Evolutionary conservation across 2,113 vertebrate species (phyloP).

Genomic region (Scomber colias): DNA sequence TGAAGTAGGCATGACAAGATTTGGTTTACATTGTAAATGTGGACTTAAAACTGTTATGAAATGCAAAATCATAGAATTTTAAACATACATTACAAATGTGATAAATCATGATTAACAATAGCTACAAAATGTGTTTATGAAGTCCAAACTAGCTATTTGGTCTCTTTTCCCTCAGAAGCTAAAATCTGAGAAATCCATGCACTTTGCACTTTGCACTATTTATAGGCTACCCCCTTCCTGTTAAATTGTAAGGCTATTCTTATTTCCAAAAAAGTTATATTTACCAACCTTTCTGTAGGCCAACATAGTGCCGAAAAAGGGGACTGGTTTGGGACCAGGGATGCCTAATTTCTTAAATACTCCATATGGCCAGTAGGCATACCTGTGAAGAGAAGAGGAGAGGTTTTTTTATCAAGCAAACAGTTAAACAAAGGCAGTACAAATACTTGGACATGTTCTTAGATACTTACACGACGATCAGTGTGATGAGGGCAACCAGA

Average conservation of each 20-base stretch:
- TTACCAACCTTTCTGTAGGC: slow-evolving; percentile 65
- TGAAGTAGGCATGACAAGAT: no score
- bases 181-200: no score
- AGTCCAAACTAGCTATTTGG: no score
- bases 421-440: background rate
- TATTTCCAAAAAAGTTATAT: background rate
- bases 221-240: background rate
- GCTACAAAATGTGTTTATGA: no score
- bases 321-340: slow-evolving; percentile 79
- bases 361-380: slow-evolving; percentile 70
- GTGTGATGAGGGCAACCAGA: slow-evolving; percentile 62
- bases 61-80: no score
- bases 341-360: slow-evolving; percentile 85
- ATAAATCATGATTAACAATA: no score
- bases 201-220: background rate
- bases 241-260: background rate
- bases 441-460: background rate
- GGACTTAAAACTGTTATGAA: no score
- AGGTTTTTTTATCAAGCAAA: background rate
- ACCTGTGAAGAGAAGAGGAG: slow-evolving; percentile 36
- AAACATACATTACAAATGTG: no score
- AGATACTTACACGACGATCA: slow-evolving; percentile 73
- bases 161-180: no score
- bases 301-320: slow-evolving; percentile 69
- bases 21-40: no score